These are phyloP conservation scores for Nannospalax galili DNA, from an alignment of 2,113 vertebrate genomes.

Conservation along the genomic window DNA sequence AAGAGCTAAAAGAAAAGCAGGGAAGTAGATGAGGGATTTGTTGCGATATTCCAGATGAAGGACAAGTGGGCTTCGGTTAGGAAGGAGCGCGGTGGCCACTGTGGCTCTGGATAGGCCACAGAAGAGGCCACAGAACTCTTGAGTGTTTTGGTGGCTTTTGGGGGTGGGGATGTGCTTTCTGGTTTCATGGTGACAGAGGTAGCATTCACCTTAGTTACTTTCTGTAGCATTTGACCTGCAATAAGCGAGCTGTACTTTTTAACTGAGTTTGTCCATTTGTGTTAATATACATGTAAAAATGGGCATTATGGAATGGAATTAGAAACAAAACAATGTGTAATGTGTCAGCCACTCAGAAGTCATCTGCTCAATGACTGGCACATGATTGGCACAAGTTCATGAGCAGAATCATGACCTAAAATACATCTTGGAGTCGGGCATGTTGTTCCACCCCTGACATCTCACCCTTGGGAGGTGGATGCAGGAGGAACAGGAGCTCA, in stretches of 20 bases:
- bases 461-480: too few relatives aligned
- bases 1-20: too few relatives aligned
- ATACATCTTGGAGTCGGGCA: too few relatives aligned
- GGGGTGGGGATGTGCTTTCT: background rate
- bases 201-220: background rate
- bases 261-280: too few relatives aligned
- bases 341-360: background rate
- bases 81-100: background rate
- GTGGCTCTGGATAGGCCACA: background rate
- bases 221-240: background rate
- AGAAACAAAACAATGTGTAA: conserved; percentile 28
- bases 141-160: background rate
- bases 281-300: background rate
- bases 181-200: background rate
- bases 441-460: too few relatives aligned
- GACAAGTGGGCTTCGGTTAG: background rate
- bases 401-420: background rate
- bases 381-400: background rate
- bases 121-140: background rate
- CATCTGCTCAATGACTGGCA: background rate
- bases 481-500: too few relatives aligned
- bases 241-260: background rate
- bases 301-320: background rate
- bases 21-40: background rate
- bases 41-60: background rate